A percentile compares a stretch with the other conserved stretches of the same genome.
Evolutionary conservation across 2,113 vertebrate species (phyloP).

Genomic region (Mugil cephalus): DNA sequence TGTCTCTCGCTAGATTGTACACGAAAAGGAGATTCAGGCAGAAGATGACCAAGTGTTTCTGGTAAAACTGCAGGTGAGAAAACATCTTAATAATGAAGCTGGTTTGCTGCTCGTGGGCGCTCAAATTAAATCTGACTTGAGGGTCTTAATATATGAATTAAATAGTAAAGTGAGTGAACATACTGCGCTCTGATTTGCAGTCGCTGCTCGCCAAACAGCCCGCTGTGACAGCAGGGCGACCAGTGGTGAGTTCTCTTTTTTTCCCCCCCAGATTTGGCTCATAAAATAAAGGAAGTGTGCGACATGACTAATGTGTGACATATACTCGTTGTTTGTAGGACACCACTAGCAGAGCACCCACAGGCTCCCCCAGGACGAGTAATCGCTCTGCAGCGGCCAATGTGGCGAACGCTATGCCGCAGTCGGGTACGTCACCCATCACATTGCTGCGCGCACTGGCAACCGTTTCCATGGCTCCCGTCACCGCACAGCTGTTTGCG

Average conservation of each 20-base stretch:
- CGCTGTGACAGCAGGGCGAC: slow-evolving; percentile 91
- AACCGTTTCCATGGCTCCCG: neutral
- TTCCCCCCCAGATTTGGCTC: slow-evolving; percentile 12
- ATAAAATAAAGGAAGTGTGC: slow-evolving; percentile 1
- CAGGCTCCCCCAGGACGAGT: slow-evolving; percentile 93
- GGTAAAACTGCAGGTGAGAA: slow-evolving; percentile 94
- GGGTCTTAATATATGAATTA: slow-evolving; percentile 46
- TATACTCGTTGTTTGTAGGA: slow-evolving; percentile 79
- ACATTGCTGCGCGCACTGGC: neutral
- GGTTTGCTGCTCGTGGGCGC: slow-evolving; percentile 10
- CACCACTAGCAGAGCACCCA: slow-evolving; percentile 91
- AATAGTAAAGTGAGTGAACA: slow-evolving; percentile 39
- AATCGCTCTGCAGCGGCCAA: slow-evolving; percentile 93
- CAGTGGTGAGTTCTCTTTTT: slow-evolving; percentile 89
- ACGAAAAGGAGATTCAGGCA: slow-evolving; percentile 97
- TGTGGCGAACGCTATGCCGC: slow-evolving; percentile 93
- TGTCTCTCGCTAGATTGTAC: slow-evolving; percentile 90
- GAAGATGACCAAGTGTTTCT: slow-evolving; percentile 99
- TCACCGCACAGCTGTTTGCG: neutral
- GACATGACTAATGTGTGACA: slow-evolving; percentile 51
- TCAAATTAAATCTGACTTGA: slow-evolving; percentile 33
- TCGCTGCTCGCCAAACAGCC: slow-evolving; percentile 95
- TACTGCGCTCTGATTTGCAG: slow-evolving; percentile 83
- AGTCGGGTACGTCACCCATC: slow-evolving; percentile 85
- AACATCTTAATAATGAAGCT: neutral